Evolutionary conservation across 2,113 vertebrate genomes (phyloP), one percentile per base, ranked within the genome.

Genomic region (Diadophis punctatus): DNA sequence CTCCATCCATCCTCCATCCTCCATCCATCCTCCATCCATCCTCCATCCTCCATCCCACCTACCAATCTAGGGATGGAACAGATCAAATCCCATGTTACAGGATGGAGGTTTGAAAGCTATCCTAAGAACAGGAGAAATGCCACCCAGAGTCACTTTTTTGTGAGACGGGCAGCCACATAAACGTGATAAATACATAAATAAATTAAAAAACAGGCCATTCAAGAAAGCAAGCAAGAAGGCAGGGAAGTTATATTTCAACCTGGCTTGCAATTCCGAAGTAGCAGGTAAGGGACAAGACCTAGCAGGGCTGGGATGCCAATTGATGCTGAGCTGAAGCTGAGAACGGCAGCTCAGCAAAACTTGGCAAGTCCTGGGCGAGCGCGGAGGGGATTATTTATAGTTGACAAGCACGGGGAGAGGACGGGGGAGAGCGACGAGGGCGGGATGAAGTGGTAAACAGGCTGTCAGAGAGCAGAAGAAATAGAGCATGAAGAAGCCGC

Each of bases 381-480:
- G 30, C 51, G 5, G 63, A 22, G 56, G 74, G 43, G 48, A 89
- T 93, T 93, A 93, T 91, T 89, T 91, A 89, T 91, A 91, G 93
- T 63, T 93, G 91, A 58, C 91, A 68, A n/a, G 84, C 80, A 30
- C 68, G 46, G 53, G 56, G 85, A 55, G 93, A 58, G 86, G 89
- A 90, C 14, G n/a, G 22, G 84, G 48, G 68, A 48, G 43, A 58
- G n/a, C 1, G 25, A 52, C 86, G 1, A 4, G 80, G 63, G 20
- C n/a, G 90, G 90, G 90, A 93, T 84, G 63, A 58, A 89, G 86
- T 34, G 88, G 93, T 91, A 94, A n/a, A 48, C 49, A 93, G 95
- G 96, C 94, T 96, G 96, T 30, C 49, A 86, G 56, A 56, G 30
- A 91, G 56, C 60, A 25, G 60, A 90, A 56, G 87, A 85, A 89